These are phyloP conservation scores for Stichopus horrens DNA, from an alignment of 53 echinoderm and acorn worm genomes.

Conservation along the genomic window DNA sequence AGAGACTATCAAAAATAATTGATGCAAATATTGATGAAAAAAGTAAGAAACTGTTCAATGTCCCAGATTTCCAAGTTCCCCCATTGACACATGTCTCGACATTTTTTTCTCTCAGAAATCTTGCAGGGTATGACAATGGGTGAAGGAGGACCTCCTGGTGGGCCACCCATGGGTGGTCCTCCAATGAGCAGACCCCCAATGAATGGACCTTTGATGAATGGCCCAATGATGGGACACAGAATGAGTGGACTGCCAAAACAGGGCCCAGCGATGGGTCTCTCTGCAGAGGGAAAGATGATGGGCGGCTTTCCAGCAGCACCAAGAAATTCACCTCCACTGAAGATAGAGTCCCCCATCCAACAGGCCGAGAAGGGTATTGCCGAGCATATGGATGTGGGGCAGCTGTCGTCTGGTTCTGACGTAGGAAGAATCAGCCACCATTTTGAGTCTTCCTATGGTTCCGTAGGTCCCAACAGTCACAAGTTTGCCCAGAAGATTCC, in stretches of 20 bases:
- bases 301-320: conserved; percentile 34
- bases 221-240: conserved; percentile 7
- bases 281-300: neutral
- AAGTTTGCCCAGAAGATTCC: conserved; percentile 13
- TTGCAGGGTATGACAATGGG: conserved; percentile 23
- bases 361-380: conserved; percentile 48
- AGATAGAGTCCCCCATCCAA: conserved; percentile 30
- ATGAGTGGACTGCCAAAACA: conserved; percentile 55
- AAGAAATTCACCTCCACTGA: neutral
- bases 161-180: conserved; percentile 54
- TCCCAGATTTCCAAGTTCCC: no score
- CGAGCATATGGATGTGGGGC: conserved; percentile 40
- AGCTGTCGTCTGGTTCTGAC: conserved; percentile 9
- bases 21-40: no score
- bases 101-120: conserved; percentile 40
- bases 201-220: conserved; percentile 43
- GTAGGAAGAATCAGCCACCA: conserved; percentile 35
- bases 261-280: conserved; percentile 51
- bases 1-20: no score
- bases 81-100: no score
- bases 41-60: no score
- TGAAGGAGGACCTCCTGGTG: conserved; percentile 57
- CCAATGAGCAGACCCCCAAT: conserved; percentile 51
- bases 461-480: conserved; percentile 39
- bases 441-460: conserved; percentile 1